Base-by-base conservation (phyloP, 2,797 vertebrate genomes). In the Pogoniulus pusillus region DNA sequence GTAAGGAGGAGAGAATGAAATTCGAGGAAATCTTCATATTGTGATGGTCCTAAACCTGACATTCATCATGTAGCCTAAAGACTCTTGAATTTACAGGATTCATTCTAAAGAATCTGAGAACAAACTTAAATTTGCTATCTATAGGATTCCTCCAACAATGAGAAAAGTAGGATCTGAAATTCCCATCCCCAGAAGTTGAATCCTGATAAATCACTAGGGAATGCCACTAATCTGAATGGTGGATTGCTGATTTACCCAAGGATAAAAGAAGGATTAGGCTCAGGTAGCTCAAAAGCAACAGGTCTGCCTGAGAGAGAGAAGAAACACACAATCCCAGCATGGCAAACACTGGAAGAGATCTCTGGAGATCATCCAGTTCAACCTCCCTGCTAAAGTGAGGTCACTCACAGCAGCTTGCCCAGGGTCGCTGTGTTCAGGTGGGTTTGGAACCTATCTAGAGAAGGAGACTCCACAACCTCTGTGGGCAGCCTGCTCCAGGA, bases 51-150 rank as follows among this genome's bases (percentile, higher is more conserved):
- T 14, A 34, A 34, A 34, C 26, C 29, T 22, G 64, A 27, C 4
- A 2, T 43, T 47, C 35, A 3, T 0, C 15, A 51, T 3, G 3
- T 23, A 22, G 27, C 11, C 24, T 72, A 64, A 6, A 47, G 45
- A 23, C 27, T 47, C 58, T 49, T 35, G 49, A 18, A 49, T 30
- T 27, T 8, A 7, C 43, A 69, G 55, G 18, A 71, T 2, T 13
- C n/a, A 7, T 72, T 82, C 59, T 72, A n/a, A 59, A 32, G 41
- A 16, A 8, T 2, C 15, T 15, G 23, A 29, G 39, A 71, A 54
- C 41, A 45, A 37, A 8, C 29, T 57, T 12, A 8, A 43, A 55
- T 24, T 54, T 69, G 27, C 4, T 63, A 15, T 14, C 14, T 22
- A 43, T 66, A 87, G 6, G 4, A 16, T 37, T 82, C 37, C 32